Conservation (phyloP, 1,140 invertebrate species). For the Archivesica marissinica region DNA sequence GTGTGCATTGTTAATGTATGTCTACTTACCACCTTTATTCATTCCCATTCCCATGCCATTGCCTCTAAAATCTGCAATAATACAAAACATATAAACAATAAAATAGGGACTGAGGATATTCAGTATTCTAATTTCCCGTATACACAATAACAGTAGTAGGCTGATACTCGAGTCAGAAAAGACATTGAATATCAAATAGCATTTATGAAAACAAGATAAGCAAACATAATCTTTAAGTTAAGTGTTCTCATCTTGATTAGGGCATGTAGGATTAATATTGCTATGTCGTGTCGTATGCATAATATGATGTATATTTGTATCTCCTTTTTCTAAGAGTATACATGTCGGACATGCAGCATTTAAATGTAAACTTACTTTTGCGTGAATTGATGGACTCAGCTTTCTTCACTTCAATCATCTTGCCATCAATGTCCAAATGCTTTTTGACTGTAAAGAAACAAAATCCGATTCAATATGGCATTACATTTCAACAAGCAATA, state of each 20-base stretch:
- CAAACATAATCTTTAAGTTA: too few species aligned
- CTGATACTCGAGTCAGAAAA: background rate
- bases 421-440: slow-evolving; percentile 56
- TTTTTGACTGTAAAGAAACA: slow-evolving; percentile 64
- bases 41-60: slow-evolving; percentile 9
- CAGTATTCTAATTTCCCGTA: too few species aligned
- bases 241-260: too few species aligned
- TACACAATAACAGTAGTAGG: too few species aligned
- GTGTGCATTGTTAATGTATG: too few species aligned
- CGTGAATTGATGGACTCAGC: slow-evolving; percentile 54
- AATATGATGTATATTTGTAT: too few species aligned
- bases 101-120: background rate
- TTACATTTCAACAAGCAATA: too few species aligned
- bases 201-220: background rate
- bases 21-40: slow-evolving; percentile 43
- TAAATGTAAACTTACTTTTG: slow-evolving; percentile 42
- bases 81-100: background rate
- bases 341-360: background rate
- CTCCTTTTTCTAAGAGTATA: too few species aligned
- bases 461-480: too few species aligned
- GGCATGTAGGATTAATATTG: too few species aligned
- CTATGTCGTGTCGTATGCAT: too few species aligned
- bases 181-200: background rate
- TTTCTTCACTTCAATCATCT: slow-evolving; percentile 69
- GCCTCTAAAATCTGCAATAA: slow-evolving; percentile 10